Percentiles rank a stretch among this genome's conserved stretches.
Evolutionary conservation across 1,140 invertebrate genomes (phyloP).

Genomic region (Drosophila malerkotliana): DNA sequence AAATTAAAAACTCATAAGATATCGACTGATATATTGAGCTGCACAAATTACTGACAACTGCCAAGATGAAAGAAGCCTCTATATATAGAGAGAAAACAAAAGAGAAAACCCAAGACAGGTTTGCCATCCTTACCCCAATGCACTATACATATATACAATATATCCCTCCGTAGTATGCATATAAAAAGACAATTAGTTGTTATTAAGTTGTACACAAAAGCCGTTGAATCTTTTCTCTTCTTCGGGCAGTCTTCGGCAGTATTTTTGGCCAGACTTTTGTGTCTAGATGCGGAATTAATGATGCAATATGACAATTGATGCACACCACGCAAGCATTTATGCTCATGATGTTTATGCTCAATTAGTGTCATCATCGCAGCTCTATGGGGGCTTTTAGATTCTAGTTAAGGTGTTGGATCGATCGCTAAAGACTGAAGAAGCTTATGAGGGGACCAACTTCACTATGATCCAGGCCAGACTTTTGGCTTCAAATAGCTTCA

Average conservation of each 20-base stretch:
- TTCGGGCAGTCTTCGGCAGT: no score
- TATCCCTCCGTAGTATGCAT: conserved; percentile 36
- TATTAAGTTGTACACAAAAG: conserved; percentile 80
- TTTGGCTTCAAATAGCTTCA: conserved; percentile 62
- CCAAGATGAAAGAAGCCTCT: conserved; percentile 66
- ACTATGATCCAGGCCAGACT: neutral
- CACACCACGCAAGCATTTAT: conserved; percentile 39
- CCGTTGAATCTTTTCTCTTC: conserved; percentile 36
- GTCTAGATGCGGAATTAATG: conserved; percentile 69
- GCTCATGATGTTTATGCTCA: conserved; percentile 37
- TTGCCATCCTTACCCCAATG: conserved; percentile 19
- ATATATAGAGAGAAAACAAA: conserved; percentile 19
- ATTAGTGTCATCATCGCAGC: conserved; percentile 22
- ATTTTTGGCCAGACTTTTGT: conserved; percentile 42
- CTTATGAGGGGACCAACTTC: conserved; percentile 1
- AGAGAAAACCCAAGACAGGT: conserved; percentile 71
- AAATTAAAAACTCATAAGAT: conserved; percentile 84
- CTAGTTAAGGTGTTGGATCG: conserved; percentile 21
- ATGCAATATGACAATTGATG: conserved; percentile 61
- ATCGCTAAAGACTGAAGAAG: neutral
- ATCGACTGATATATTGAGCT: conserved; percentile 84
- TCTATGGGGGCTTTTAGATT: no score
- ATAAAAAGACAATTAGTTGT: conserved; percentile 83
- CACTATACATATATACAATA: no score
- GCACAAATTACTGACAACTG: conserved; percentile 84